Percentiles rank a stretch among this genome's conserved stretches.
Conservation (phyloP, 2,888 invertebrate genomes). For the Geotrupes spiniger region DNA sequence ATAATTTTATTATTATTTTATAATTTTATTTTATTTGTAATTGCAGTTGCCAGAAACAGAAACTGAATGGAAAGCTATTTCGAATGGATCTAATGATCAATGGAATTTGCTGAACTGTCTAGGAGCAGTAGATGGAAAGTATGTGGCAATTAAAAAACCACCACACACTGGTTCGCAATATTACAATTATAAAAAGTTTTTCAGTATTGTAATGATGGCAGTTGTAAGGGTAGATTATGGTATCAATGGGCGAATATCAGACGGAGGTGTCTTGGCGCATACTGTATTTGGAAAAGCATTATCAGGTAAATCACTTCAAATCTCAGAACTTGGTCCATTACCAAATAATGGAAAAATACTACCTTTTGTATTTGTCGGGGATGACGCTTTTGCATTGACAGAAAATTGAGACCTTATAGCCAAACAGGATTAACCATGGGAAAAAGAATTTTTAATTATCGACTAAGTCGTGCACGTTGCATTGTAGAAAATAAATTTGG, state of each 20-base stretch:
- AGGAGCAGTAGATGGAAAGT: slow-evolving; percentile 27
- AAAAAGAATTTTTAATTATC: too few relatives aligned
- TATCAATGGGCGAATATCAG: too few relatives aligned
- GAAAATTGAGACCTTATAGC: slow-evolving; percentile 29
- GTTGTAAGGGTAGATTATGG: too few relatives aligned
- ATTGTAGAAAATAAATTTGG: too few relatives aligned
- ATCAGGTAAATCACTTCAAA: slow-evolving; percentile 21
- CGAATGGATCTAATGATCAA: slow-evolving; percentile 21
- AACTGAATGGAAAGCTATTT: too few relatives aligned
- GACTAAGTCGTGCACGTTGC: too few relatives aligned
- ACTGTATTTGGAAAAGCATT: slow-evolving; percentile 10
- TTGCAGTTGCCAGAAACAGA: too few relatives aligned
- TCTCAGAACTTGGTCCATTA: slow-evolving; percentile 31
- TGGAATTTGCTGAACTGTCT: slow-evolving; percentile 30
- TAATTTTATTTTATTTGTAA: too few relatives aligned
- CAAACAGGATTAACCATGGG: slow-evolving; percentile 17
- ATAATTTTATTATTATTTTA: slow-evolving; percentile 12
- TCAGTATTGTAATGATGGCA: too few relatives aligned
- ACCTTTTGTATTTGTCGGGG: too few relatives aligned
- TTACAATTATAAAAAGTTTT: too few relatives aligned
- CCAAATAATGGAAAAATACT: too few relatives aligned
- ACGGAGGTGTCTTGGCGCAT: slow-evolving; percentile 9
- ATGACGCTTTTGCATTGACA: slow-evolving; percentile 28
- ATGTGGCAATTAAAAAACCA: slow-evolving; percentile 24
- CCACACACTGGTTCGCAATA: slow-evolving; percentile 24